Conservation (phyloP, 2,797 vertebrate species). For the Oreortyx pictus region DNA sequence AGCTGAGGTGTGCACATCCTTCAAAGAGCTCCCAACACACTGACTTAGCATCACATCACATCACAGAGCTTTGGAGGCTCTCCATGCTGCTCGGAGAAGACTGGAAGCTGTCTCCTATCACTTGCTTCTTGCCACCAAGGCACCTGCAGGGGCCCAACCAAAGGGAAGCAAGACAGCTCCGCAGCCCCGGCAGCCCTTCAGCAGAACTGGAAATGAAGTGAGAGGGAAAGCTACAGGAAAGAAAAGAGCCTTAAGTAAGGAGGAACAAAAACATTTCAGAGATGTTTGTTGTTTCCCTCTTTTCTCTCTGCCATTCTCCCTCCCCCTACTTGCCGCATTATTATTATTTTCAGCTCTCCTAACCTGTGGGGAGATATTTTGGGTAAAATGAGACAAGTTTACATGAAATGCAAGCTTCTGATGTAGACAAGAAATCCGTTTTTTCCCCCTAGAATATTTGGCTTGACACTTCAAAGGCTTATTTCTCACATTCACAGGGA, state of each 20-base stretch:
- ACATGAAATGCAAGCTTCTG: constrained; percentile 66
- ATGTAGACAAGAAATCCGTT: constrained; percentile 64
- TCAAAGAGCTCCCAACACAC: not conserved
- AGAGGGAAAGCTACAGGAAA: not conserved
- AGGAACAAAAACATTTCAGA: not conserved
- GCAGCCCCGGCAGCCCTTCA: not conserved
- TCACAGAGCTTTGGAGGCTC: not conserved
- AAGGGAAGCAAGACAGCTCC: not conserved
- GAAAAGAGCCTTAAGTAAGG: constrained; percentile 1
- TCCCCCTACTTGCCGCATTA: not conserved
- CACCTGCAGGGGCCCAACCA: not conserved
- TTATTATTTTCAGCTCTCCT: constrained; percentile 43
- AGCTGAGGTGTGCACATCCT: not conserved
- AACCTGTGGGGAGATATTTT: constrained; percentile 61
- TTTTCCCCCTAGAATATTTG: constrained; percentile 74
- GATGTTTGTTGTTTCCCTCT: not conserved
- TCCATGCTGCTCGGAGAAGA: not conserved
- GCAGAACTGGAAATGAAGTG: not conserved
- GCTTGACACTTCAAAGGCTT: constrained; percentile 75
- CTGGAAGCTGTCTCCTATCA: not conserved
- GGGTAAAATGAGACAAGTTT: constrained; percentile 59
- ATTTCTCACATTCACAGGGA: constrained; percentile 76
- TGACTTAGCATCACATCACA: not conserved
- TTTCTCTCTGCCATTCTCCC: not conserved
- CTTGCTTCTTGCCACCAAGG: not conserved